Conservation (phyloP, 2,888 invertebrate genomes). For the Clanis bilineata region DNA sequence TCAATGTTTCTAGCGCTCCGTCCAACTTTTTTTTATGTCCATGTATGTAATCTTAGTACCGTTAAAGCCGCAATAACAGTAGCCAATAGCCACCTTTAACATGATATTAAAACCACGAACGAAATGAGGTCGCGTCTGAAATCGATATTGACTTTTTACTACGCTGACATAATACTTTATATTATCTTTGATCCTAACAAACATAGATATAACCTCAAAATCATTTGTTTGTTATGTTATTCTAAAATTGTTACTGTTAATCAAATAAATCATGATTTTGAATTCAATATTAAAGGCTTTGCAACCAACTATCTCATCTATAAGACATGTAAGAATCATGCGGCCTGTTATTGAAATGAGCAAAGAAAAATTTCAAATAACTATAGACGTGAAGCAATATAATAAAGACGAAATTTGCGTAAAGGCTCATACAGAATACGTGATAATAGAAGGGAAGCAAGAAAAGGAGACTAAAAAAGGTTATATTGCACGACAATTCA, state of each 20-base stretch:
- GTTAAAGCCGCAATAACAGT: neutral
- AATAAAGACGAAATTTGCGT: constrained; percentile 62
- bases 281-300: constrained; percentile 29
- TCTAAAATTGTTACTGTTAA: neutral
- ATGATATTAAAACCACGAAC: neutral
- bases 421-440: constrained; percentile 59
- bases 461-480: constrained; percentile 56
- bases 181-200: neutral
- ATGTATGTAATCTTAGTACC: neutral
- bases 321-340: constrained; percentile 43
- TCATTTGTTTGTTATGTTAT: neutral
- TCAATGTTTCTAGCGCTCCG: no score
- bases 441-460: constrained; percentile 68
- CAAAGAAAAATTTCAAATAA: constrained; percentile 60
- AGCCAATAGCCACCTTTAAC: neutral
- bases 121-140: neutral
- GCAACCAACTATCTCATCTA: constrained; percentile 32
- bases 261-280: constrained; percentile 30
- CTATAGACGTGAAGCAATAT: constrained; percentile 56
- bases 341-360: constrained; percentile 54
- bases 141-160: neutral
- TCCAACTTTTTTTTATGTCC: no score
- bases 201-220: neutral
- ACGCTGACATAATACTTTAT: no score
- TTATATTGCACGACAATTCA: constrained; percentile 51